Evolutionary conservation across 2,113 vertebrate genomes (phyloP).

Genomic region (Oreochromis niloticus): DNA sequence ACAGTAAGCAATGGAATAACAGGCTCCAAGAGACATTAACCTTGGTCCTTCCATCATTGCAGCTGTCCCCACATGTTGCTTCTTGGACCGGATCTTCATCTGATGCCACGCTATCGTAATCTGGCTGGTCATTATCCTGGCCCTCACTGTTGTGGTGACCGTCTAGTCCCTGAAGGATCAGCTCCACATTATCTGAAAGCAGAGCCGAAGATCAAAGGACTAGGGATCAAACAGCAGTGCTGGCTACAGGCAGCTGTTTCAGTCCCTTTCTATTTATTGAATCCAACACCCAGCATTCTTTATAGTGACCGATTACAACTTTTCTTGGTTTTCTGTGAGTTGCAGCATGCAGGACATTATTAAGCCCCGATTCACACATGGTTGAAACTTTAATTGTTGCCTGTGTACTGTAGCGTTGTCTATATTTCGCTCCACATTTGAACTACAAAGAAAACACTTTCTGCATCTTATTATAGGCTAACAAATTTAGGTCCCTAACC

Average conservation of each 20-base stretch:
- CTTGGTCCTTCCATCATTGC: constrained; percentile 86
- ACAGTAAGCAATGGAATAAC: background rate
- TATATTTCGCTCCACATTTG: background rate
- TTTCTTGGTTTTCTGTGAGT: background rate
- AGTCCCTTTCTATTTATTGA: background rate
- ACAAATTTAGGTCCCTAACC: background rate
- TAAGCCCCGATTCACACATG: background rate
- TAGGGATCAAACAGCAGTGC: background rate
- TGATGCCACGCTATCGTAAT: constrained; percentile 96
- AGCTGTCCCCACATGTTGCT: constrained; percentile 74
- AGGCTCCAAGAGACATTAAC: constrained; percentile 48
- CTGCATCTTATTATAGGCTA: background rate
- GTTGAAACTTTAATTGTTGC: background rate
- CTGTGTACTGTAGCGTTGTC: background rate
- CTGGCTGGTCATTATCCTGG: constrained; percentile 92
- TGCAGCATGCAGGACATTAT: background rate
- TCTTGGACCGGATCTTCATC: constrained; percentile 90
- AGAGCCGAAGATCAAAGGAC: background rate
- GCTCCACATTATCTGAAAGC: constrained; percentile 85
- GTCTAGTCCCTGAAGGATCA: constrained; percentile 84
- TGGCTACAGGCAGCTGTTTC: background rate
- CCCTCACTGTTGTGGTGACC: constrained; percentile 81
- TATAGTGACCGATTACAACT: background rate
- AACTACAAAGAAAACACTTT: background rate
- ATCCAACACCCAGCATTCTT: background rate